Evolutionary conservation across 2,113 vertebrate species (phyloP).

Genomic region (Okapia johnstoni): DNA sequence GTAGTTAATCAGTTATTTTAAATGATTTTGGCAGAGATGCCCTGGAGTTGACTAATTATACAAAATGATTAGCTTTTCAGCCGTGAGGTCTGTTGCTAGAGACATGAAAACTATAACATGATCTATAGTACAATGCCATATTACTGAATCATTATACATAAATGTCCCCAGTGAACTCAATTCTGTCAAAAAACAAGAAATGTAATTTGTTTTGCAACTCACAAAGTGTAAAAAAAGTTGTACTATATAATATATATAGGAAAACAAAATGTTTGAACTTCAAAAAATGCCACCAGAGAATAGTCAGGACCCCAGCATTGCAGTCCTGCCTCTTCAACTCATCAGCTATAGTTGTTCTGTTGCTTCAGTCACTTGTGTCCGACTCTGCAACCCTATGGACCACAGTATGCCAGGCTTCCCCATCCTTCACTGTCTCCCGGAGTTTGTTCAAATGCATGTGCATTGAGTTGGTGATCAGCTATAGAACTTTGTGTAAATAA

Average conservation of each 20-base stretch:
- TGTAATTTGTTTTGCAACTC: background rate
- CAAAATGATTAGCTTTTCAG: slow-evolving; percentile 4
- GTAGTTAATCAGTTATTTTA: slow-evolving; percentile 1
- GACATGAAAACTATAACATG: background rate
- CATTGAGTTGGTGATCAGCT: background rate
- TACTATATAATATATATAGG: background rate
- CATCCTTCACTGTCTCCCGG: background rate
- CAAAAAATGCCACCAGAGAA: background rate
- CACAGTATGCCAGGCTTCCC: background rate
- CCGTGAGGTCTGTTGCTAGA: background rate
- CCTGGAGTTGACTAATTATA: slow-evolving; percentile 18
- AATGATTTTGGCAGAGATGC: background rate
- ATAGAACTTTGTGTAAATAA: background rate
- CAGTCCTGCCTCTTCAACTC: background rate
- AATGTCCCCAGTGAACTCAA: background rate
- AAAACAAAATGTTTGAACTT: background rate
- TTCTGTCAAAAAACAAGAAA: background rate
- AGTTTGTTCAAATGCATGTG: background rate
- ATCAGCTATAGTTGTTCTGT: background rate
- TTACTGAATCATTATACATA: background rate
- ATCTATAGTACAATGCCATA: background rate
- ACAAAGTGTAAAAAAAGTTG: background rate
- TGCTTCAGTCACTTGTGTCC: background rate
- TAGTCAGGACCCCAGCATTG: background rate
- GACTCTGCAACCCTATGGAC: background rate